Conservation (phyloP, 2,888 invertebrate species). For the Pherbina coryleti region DNA sequence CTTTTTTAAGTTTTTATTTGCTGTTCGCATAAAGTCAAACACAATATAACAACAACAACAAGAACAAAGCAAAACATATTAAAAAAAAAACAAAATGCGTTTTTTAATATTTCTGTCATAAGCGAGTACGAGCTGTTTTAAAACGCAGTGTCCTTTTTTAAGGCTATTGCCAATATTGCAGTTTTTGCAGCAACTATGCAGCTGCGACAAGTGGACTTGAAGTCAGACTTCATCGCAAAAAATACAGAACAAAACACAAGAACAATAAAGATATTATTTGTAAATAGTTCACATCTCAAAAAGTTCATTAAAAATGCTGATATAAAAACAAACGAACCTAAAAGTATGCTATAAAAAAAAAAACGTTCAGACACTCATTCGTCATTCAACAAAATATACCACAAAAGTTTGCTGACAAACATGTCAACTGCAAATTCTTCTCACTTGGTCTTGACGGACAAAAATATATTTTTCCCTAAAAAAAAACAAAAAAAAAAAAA, state of each 20-base stretch:
- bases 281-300: too few relatives aligned
- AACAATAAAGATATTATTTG: too few relatives aligned
- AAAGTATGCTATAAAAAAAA: neutral
- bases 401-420: too few relatives aligned
- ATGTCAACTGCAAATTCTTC: too few relatives aligned
- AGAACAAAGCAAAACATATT: constrained; percentile 5
- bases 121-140: too few relatives aligned
- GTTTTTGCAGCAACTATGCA: too few relatives aligned
- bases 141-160: too few relatives aligned
- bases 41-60: neutral
- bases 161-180: neutral
- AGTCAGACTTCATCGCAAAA: neutral
- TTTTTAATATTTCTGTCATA: constrained; percentile 38
- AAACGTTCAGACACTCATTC: too few relatives aligned
- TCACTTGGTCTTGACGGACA: too few relatives aligned
- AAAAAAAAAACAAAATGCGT: constrained; percentile 44
- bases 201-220: neutral
- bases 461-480: too few relatives aligned
- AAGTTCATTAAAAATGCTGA: neutral
- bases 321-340: neutral
- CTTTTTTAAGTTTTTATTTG: constrained; percentile 47
- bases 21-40: constrained; percentile 21
- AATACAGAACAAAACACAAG: neutral
- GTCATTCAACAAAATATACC: too few relatives aligned
- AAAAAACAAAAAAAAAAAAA: neutral